These are phyloP conservation scores for Zosterops japonicus DNA, from an alignment of 2,113 vertebrate genomes.

Conservation along the genomic window DNA sequence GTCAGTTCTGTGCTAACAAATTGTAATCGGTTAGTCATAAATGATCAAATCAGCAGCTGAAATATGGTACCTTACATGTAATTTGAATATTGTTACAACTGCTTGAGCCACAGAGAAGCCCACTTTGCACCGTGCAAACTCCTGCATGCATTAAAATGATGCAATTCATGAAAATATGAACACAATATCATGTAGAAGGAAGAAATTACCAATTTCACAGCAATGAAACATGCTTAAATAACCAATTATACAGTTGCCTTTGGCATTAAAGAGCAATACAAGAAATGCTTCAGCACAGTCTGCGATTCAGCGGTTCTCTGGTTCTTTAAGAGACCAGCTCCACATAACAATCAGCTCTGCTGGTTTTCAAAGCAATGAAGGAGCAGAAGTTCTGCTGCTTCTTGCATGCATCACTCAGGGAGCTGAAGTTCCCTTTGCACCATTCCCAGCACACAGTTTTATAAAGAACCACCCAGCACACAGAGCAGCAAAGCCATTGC, in stretches of 20 bases:
- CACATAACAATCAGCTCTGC: background rate
- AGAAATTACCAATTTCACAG: background rate
- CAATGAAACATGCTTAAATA: background rate
- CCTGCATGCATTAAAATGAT: background rate
- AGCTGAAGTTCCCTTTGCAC: background rate
- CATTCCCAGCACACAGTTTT: background rate
- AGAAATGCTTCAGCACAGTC: background rate
- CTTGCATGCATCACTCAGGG: background rate
- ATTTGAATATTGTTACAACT: conserved; percentile 65
- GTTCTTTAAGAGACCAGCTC: background rate
- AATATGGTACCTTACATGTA: conserved; percentile 35
- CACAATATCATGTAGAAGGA: background rate
- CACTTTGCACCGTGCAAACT: background rate
- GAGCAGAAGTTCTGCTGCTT: background rate
- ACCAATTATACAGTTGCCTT: background rate
- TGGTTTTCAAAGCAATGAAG: background rate
- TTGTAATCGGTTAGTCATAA: conserved; percentile 74
- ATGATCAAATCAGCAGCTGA: conserved; percentile 68
- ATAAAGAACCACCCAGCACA: background rate
- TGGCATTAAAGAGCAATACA: background rate
- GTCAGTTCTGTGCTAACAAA: conserved; percentile 71
- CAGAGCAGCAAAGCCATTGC: background rate
- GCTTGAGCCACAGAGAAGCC: background rate
- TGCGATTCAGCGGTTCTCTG: background rate
- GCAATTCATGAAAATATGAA: background rate